These are phyloP conservation scores for Rhynchonema sp. DNA, from an alignment of 2,888 invertebrate species.

Conservation along the genomic window DNA sequence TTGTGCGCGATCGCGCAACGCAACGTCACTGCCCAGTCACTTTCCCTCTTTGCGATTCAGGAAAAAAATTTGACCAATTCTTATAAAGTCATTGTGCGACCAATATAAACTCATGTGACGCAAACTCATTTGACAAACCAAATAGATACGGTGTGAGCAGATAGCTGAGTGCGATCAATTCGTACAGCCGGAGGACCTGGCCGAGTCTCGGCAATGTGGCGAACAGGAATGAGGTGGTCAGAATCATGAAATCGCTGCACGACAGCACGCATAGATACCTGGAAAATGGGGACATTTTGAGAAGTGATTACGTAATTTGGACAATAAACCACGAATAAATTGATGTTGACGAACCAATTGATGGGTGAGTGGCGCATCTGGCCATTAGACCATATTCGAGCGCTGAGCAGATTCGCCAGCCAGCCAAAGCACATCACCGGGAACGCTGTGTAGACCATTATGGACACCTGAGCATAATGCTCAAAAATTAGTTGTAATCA, in stretches of 20 bases:
- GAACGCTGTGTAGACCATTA: conserved; percentile 23
- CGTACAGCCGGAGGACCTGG: not conserved
- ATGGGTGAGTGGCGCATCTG: conserved; percentile 28
- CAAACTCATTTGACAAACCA: conserved; percentile 4
- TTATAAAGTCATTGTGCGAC: too few species aligned
- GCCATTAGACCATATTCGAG: conserved; percentile 15
- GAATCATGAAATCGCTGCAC: not conserved
- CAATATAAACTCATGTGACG: too few species aligned
- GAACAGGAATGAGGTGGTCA: not conserved
- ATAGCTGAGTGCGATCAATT: conserved; percentile 11
- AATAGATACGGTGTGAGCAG: conserved; percentile 14
- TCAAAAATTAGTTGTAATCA: too few species aligned
- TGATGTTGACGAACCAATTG: conserved; percentile 20
- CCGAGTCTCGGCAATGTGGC: not conserved
- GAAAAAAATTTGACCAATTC: too few species aligned
- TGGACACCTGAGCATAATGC: conserved; percentile 9
- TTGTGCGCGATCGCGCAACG: too few species aligned
- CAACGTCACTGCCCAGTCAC: too few species aligned
- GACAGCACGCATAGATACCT: not conserved
- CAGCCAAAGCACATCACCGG: conserved; percentile 2
- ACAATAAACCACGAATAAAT: too few species aligned
- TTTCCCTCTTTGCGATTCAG: too few species aligned
- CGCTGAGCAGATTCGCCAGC: conserved; percentile 17
- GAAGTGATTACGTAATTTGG: too few species aligned
- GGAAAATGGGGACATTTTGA: too few species aligned